Base-by-base conservation (phyloP, 2,888 invertebrate species). In the Perithous albicinctus region DNA sequence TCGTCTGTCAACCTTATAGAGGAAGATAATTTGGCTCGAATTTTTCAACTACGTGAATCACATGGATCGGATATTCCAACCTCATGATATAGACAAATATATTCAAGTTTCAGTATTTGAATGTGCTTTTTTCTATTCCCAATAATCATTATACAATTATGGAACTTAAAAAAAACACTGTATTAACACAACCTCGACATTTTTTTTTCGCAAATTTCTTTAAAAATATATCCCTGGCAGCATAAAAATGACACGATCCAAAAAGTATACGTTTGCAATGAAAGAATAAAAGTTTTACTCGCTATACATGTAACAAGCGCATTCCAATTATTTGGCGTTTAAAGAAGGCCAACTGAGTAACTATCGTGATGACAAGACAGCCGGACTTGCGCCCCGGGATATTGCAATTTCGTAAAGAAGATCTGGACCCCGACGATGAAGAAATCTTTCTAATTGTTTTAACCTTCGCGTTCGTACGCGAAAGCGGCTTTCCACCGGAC, bases 371-470 rank as follows among this genome's bases (percentile, higher is more conserved):
- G 32, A 43, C 59, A 29, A n/a, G n/a, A 48, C 59, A 35, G n/a
- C 1, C 12, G 48, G 48, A 10, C 23, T 61, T 23, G 32, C 18
- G 61, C 46, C 72, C 23, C 46, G 26, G 48, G 46, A 66, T 32
- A 46, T 54, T 23, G 43, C 32, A 70, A 81, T 67, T 77, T 77
- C 70, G 59, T 66, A 59, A 54, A 72, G 23, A 63, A 70, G 46
- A 77, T 79, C 69, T 74, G 69, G 73, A 63, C 61, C 76, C 64
- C 56, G 41, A 46, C 46, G 38, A 70, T 83, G 72, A 51, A 73
- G 73, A 77, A 77, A 83, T 74, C 8, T 73, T 61, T 80, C 72
- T 77, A 80, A 83, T 77, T 79, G 77, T 46, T 56, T 59, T 38
- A 69, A 66, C 79, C 77, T 82, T 79, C 70, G 48, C 18, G 46